Evolutionary conservation across 2,113 vertebrate species (phyloP).

Genomic region (Ploceus nigricollis): DNA sequence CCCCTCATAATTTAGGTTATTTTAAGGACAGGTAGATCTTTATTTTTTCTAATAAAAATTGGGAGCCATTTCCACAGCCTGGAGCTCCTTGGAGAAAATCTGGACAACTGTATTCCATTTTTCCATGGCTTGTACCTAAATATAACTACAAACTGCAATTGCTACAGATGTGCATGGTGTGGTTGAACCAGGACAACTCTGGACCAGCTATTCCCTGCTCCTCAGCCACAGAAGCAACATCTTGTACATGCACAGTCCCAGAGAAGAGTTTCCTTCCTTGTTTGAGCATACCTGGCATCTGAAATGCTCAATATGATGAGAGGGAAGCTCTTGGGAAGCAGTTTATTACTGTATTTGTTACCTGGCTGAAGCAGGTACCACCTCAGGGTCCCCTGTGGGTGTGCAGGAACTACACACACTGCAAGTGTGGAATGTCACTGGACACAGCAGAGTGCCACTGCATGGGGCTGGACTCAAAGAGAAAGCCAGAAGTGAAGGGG

Average conservation of each 20-base stretch:
- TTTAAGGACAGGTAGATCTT: not conserved
- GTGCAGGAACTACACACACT: not conserved
- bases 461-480: not conserved
- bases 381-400: not conserved
- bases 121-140: not conserved
- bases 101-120: not conserved
- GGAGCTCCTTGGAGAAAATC: not conserved
- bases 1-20: fast-evolving
- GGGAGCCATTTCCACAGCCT: not conserved
- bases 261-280: not conserved
- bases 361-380: not conserved
- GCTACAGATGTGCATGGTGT: not conserved
- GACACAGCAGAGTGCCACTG: not conserved
- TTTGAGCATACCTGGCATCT: not conserved
- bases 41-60: not conserved
- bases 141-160: not conserved
- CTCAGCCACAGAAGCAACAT: not conserved
- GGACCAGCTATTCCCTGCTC: not conserved
- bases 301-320: not conserved
- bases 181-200: not conserved
- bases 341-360: not conserved
- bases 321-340: not conserved
- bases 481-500: not conserved
- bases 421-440: not conserved
- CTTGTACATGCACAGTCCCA: fast-evolving